Evolutionary conservation across 2,888 invertebrate species (phyloP).

Genomic region (Acanthoscelides obtectus): DNA sequence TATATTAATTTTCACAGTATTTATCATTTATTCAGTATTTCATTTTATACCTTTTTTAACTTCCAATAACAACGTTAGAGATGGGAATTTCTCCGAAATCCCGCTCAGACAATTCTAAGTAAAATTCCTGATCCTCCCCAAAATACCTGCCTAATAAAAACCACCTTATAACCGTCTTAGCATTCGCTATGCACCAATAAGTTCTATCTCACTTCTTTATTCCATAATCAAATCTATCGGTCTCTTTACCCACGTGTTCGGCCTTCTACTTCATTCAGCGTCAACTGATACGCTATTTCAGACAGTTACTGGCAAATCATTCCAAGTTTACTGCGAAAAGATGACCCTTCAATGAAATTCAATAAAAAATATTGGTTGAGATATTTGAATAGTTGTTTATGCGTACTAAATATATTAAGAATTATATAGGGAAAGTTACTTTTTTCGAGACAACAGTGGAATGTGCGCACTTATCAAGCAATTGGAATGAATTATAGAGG

Average conservation of each 20-base stretch:
- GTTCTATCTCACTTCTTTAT: not conserved
- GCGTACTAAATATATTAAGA: not conserved
- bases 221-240: not conserved
- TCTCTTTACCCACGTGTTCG: not conserved
- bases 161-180: not conserved
- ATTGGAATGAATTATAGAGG: slow-evolving; percentile 12
- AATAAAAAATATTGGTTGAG: not conserved
- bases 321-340: not conserved
- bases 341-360: not conserved
- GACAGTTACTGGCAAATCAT: not conserved
- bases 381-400: not conserved
- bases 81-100: too few relatives aligned
- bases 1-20: too few relatives aligned
- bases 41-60: too few relatives aligned
- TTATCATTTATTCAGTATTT: too few relatives aligned
- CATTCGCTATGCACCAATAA: not conserved
- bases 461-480: slow-evolving; percentile 1
- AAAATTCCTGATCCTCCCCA: too few relatives aligned
- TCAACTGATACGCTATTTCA: not conserved
- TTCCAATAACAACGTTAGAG: too few relatives aligned
- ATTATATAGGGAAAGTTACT: not conserved
- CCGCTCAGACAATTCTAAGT: too few relatives aligned
- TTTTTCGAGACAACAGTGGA: not conserved
- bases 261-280: slow-evolving; percentile 4
- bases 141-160: not conserved